These are phyloP conservation scores for Physella acuta DNA, from an alignment of 1,140 invertebrate species.

Conservation along the genomic window DNA sequence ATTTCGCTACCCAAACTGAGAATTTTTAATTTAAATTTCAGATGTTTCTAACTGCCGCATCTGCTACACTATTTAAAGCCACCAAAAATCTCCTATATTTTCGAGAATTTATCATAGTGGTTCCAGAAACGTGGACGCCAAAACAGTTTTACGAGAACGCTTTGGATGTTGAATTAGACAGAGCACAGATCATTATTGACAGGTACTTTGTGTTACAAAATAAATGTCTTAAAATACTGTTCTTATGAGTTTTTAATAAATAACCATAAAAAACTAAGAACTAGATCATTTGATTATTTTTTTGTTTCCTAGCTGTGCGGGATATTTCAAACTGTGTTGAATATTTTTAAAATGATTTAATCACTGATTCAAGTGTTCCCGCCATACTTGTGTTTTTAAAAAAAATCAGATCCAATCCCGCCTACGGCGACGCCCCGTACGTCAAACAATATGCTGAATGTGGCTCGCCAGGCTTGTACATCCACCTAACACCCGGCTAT, in stretches of 20 bases:
- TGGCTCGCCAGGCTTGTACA: constrained; percentile 37
- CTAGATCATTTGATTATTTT: too few relatives aligned
- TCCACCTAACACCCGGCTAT: constrained; percentile 40
- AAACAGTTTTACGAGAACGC: constrained; percentile 26
- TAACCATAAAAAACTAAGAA: too few relatives aligned
- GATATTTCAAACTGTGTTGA: too few relatives aligned
- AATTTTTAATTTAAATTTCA: too few relatives aligned
- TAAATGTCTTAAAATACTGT: background rate
- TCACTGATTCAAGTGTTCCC: too few relatives aligned
- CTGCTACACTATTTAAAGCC: constrained; percentile 29
- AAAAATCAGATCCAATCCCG: constrained; percentile 31
- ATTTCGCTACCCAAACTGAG: too few relatives aligned
- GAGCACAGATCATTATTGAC: constrained; percentile 29
- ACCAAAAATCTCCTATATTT: constrained; percentile 33
- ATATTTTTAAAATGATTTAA: too few relatives aligned
- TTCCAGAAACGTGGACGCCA: constrained; percentile 30
- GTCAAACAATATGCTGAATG: constrained; percentile 39
- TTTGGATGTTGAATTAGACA: constrained; percentile 28
- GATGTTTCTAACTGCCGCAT: constrained; percentile 33
- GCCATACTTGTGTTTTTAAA: too few relatives aligned
- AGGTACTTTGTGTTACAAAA: too few relatives aligned
- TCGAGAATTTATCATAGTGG: constrained; percentile 32
- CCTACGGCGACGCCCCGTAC: constrained; percentile 37
- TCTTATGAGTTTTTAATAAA: too few relatives aligned
- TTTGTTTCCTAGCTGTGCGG: too few relatives aligned